Base-by-base conservation (phyloP, 2,113 vertebrate genomes). In the Brienomyrus longianalis region DNA sequence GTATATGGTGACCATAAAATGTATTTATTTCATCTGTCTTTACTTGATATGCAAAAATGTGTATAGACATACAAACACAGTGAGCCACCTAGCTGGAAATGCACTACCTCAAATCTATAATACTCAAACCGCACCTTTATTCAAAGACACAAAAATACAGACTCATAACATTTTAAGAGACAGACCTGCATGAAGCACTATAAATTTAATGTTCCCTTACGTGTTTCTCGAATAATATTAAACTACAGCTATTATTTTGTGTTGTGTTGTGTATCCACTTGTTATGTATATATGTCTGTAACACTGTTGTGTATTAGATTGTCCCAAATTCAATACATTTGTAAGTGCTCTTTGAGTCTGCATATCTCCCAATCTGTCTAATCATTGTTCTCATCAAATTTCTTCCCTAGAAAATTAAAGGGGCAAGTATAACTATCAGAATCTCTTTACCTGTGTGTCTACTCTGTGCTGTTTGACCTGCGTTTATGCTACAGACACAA, bases 361-460 rank as follows among this genome's bases (percentile, higher is more conserved):
- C 6, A 2, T 88, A 66, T 89, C 8, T 52, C 48, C 43, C 39
- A 50, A 52, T 27, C n/a, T 51, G 83, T 89, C 80, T 90, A 90
- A 90, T 62, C 27, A 43, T 94, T 89, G 91, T 92, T 95, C 95
- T 95, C 93, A 95, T 96, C 95, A 93, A 23, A 96, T 97, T 95
- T 94, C 92, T 96, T 96, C 97, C 96, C 88, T 96, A 97, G 96
- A 97, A 96, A 96, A 94, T 95, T 94, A 94, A 96, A 95, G 95
- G 96, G 96, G 96, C 96, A 97, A 97, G 96, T 97, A 97, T 96
- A 50, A 88, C 23, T 54, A 27, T 54, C 10, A 87, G 27, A 48
- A 87, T 56, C 51, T 56, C 23, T 54, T 56, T 54, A 31, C 85
- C 51, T 19, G 50, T 27, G 51, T 87, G 85, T 52, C 9, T 1